Evolutionary conservation across 1,140 invertebrate genomes (phyloP), one percentile per base, ranked within the genome.

Genomic region (Meloidogyne exigua): DNA sequence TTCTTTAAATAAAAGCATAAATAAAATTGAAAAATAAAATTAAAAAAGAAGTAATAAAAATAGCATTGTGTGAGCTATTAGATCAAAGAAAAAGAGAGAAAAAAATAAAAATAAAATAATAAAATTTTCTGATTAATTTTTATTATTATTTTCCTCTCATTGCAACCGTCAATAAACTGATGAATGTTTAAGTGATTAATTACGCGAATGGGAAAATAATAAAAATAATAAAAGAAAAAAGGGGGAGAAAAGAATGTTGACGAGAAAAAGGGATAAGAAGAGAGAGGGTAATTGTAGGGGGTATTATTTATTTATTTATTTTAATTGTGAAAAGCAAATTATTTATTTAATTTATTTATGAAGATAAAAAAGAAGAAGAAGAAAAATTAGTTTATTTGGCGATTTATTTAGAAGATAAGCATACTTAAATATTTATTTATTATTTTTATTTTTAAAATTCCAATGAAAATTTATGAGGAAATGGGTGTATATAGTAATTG

Each of bases 251-350:
- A 10, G 28, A 32, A 49, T 23, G 68, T 49, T 49, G 44, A 49
- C 44, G 44, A 49, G 68, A 28, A 23, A 23, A n/a, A 15, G 15
- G 68, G 36, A 0, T 28, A 42, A 15, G 12, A 26, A 10, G 32
- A 15, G 23, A 25, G 23, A 10, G 21, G 36, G 67, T 32, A 32
- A n/a, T n/a, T n/a, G n/a, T n/a, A 25, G 23, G n/a, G 21, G 36
- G 67, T 32, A 32, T 32, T 68, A 68, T 68, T 68, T 68, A 44
- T 68, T 68, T 68, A 21, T 39, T 32, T 39, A 39, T 39, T 39
- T 39, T 39, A 12, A 68, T 36, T n/a, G 67, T 42, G 36, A 32
- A 68, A 44, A 68, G 44, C 36, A 68, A 39, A 39, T 39, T 39
- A 39, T 39, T 39, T 39, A 39, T 39, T 44, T 44, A 15, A 44